Evolutionary conservation across 2,888 invertebrate genomes (phyloP).

Genomic region (Nezara viridula): DNA sequence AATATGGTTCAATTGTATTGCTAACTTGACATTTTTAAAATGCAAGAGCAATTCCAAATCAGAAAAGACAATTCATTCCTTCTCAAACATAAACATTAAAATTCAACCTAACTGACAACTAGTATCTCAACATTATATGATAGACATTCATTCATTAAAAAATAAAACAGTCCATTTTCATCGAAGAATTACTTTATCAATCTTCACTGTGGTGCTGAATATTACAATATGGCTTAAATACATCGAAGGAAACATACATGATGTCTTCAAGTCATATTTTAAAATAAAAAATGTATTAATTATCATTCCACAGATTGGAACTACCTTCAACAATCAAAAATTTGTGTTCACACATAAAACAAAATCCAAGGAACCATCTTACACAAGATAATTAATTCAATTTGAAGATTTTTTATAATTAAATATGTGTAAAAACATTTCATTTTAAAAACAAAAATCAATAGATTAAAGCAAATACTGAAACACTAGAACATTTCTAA

Average conservation of each 20-base stretch:
- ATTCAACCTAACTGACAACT: not conserved
- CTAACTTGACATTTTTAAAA: not conserved
- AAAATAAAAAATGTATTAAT: not conserved
- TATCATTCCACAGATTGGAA: not conserved
- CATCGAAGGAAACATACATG: not conserved
- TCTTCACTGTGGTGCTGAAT: not conserved
- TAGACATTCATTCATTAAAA: not conserved
- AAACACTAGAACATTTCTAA: not conserved
- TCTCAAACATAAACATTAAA: not conserved
- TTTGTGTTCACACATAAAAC: not conserved
- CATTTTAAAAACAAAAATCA: not conserved
- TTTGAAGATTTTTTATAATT: not conserved
- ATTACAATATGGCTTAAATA: not conserved
- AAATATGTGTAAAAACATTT: not conserved
- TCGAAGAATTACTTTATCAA: not conserved
- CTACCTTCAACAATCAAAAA: not conserved
- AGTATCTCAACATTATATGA: not conserved
- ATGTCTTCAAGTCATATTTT: not conserved
- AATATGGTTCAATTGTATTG: not conserved
- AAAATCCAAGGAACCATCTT: not conserved
- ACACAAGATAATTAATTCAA: not conserved
- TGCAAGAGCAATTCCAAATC: not conserved
- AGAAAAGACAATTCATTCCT: not conserved
- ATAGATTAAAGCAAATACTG: not conserved
- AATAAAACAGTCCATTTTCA: not conserved